Evolutionary conservation across 2,797 vertebrate species (phyloP).

Genomic region (Macropus fuliginosus): DNA sequence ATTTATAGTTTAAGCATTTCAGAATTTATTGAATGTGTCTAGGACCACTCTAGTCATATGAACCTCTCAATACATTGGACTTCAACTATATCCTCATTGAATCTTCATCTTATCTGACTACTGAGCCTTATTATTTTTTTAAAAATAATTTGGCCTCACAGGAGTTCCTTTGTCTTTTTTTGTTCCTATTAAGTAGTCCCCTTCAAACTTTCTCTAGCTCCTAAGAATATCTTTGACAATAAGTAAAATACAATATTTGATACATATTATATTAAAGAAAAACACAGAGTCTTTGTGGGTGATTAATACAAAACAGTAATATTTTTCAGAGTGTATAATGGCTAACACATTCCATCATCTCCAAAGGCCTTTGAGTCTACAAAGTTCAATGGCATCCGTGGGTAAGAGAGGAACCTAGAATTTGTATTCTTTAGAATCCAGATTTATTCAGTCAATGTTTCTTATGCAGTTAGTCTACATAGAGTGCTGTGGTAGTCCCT

Average conservation of each 20-base stretch:
- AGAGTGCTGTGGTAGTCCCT: background rate
- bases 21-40: background rate
- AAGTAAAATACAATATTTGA: background rate
- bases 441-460: constrained; percentile 1
- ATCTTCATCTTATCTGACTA: background rate
- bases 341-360: background rate
- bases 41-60: background rate
- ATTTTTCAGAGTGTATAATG: background rate
- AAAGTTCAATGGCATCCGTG: background rate
- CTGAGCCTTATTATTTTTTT: background rate
- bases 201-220: background rate
- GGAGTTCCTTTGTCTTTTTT: background rate
- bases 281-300: background rate
- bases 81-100: background rate
- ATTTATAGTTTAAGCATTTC: background rate
- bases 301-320: background rate
- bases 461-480: background rate
- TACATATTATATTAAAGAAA: background rate
- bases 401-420: background rate
- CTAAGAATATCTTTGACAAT: background rate
- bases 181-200: background rate
- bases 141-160: background rate
- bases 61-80: background rate
- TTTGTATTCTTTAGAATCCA: constrained; percentile 19
- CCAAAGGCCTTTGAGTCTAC: background rate